Conservation (phyloP, 2,113 vertebrate species). For the Miniopterus natalensis region DNA sequence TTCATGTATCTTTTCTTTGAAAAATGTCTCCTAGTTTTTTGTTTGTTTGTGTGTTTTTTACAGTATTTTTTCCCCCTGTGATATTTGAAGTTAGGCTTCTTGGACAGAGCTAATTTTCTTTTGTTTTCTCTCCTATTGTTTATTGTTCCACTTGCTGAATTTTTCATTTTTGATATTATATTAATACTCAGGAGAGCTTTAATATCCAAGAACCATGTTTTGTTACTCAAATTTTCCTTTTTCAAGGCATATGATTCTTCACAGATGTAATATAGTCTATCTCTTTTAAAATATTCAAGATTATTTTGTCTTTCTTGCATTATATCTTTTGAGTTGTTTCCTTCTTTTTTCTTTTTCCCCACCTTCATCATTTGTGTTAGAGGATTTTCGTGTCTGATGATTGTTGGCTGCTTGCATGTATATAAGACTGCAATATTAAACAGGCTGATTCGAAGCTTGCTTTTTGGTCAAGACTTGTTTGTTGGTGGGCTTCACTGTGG, state of each 20-base stretch:
- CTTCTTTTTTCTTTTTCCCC: not conserved
- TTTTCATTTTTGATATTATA: not conserved
- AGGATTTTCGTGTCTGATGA: not conserved
- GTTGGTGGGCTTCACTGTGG: not conserved
- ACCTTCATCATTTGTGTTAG: not conserved
- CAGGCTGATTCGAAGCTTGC: not conserved
- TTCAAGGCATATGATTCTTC: not conserved
- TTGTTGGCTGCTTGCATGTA: not conserved
- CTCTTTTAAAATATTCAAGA: not conserved
- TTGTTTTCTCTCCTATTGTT: not conserved
- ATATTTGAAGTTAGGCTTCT: not conserved
- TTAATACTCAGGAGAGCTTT: not conserved
- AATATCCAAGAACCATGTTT: not conserved
- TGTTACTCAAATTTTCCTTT: conserved; percentile 6
- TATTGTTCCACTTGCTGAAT: not conserved
- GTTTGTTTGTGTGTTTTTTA: too few species aligned
- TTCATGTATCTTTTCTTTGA: not conserved
- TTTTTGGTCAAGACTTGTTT: not conserved
- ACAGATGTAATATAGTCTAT: not conserved
- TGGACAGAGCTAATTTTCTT: not conserved
- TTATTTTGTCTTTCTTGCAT: not conserved
- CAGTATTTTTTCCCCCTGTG: not conserved
- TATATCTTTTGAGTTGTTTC: not conserved
- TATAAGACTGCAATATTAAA: not conserved
- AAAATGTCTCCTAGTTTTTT: not conserved